A percentile compares a stretch with the other conserved stretches of the same genome.
These are phyloP conservation scores for Euproctis similis DNA, from an alignment of 2,888 invertebrate genomes.

Conservation along the genomic window DNA sequence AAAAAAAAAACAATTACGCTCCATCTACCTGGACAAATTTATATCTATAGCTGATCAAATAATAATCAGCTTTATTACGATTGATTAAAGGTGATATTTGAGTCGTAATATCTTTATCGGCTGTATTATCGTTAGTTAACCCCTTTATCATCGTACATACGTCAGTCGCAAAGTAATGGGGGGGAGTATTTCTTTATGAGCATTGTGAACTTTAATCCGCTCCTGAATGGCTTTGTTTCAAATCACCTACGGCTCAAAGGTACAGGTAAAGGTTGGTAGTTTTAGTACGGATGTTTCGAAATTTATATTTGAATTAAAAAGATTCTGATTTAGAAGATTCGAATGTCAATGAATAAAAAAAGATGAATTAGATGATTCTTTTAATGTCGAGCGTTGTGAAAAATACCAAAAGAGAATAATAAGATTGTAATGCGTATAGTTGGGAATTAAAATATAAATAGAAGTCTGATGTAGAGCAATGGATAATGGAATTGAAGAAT, in stretches of 20 bases:
- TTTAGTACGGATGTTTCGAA: no score
- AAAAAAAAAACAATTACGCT: conserved; percentile 62
- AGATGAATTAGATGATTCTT: no score
- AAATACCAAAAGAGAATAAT: no score
- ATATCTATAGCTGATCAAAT: conserved; percentile 9
- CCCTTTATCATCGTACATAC: conserved; percentile 46
- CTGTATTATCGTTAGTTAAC: conserved; percentile 14
- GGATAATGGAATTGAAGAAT: no score
- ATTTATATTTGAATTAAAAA: no score
- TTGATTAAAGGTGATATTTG: conserved; percentile 27
- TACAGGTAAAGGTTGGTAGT: no score
- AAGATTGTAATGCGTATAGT: no score
- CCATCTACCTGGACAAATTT: conserved; percentile 40
- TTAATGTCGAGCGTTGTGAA: no score
- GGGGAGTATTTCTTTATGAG: conserved; percentile 66
- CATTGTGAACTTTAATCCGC: conserved; percentile 65
- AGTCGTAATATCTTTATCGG: conserved; percentile 8
- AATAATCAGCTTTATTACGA: conserved; percentile 18
- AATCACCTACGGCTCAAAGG: conserved; percentile 44
- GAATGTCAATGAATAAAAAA: no score
- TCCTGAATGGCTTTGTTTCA: conserved; percentile 63
- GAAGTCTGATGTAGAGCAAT: no score
- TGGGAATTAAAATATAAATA: no score
- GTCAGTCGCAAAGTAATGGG: conserved; percentile 46
- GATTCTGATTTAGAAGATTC: no score